phyloP scores from a whole-genome alignment of 1,140 invertebrate genomes.

The Heterodera carotae region DNA sequence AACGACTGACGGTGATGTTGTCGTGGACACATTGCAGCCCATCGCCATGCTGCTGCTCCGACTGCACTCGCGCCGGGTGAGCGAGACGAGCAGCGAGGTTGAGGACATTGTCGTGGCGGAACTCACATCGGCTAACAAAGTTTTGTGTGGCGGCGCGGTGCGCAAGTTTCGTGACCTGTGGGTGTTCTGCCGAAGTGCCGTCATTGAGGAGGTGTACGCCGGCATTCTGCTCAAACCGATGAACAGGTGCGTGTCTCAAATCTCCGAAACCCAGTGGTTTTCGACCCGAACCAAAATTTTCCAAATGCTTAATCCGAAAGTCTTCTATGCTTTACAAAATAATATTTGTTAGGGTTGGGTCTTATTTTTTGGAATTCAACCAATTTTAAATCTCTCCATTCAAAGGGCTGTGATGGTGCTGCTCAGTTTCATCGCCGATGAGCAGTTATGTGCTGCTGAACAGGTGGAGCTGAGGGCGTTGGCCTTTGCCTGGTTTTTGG shows the following conservation, averaged over 20 bases:
- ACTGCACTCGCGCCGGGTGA: slow-evolving; percentile 52
- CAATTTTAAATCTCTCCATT: too few relatives aligned
- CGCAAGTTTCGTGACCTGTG: slow-evolving; percentile 59
- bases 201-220: slow-evolving; percentile 41
- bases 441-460: slow-evolving; percentile 35
- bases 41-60: slow-evolving; percentile 49
- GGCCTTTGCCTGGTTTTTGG: slow-evolving; percentile 68
- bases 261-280: too few relatives aligned
- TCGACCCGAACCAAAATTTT: too few relatives aligned
- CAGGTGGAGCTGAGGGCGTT: slow-evolving; percentile 50
- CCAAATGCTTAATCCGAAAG: too few relatives aligned
- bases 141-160: slow-evolving; percentile 48
- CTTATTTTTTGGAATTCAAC: too few relatives aligned
- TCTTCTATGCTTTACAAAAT: too few relatives aligned
- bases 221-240: slow-evolving; percentile 52
- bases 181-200: slow-evolving; percentile 46
- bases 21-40: slow-evolving; percentile 23
- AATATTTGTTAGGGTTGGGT: too few relatives aligned
- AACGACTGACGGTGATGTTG: too few relatives aligned
- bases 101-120: slow-evolving; percentile 61
- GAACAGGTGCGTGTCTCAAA: slow-evolving; percentile 52
- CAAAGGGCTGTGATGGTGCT: slow-evolving; percentile 62
- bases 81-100: slow-evolving; percentile 58
- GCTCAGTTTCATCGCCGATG: slow-evolving; percentile 60
- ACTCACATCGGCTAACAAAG: slow-evolving; percentile 52